Base-by-base conservation (phyloP, 2,888 invertebrate species). In the Nesidiocoris tenuis region DNA sequence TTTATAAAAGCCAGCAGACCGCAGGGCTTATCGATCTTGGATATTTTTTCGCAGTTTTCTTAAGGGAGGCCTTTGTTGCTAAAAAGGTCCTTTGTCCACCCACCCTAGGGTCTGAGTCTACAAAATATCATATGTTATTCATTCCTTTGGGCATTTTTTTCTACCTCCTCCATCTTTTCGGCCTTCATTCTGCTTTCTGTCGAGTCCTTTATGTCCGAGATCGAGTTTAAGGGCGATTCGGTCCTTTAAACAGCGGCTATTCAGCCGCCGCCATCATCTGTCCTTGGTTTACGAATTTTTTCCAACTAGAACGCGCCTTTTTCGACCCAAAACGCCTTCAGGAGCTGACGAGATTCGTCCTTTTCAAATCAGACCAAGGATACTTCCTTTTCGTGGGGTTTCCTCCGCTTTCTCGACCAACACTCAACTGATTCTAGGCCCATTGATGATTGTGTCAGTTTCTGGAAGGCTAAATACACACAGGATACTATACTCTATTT, bases 121-220 rank as follows among this genome's bases (percentile, higher is more conserved):
- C 74, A 64, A 74, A 68, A 68, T 68, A 68, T 68, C 55, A 74
- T 74, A 64, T 71, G 59, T 64, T n/a, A 74, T 74, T 74, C 74
- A 74, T 64, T 56, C 67, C 16, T 68, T 17, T 21, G 17, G 39
- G 19, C 18, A 61, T n/a, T n/a, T n/a, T n/a, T n/a, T n/a, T n/a
- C n/a, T n/a, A n/a, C n/a, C n/a, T n/a, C n/a, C n/a, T n/a, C n/a
- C n/a, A n/a, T n/a, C n/a, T n/a, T n/a, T n/a, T n/a, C n/a, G n/a
- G n/a, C n/a, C n/a, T n/a, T n/a, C n/a, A n/a, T n/a, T n/a, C n/a
- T n/a, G n/a, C n/a, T n/a, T n/a, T n/a, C n/a, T n/a, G n/a, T n/a
- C n/a, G n/a, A n/a, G n/a, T n/a, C n/a, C n/a, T n/a, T n/a, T n/a
- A n/a, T n/a, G n/a, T n/a, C n/a, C n/a, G n/a, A n/a, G n/a, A n/a